Percentiles rank a stretch among this genome's conserved stretches.
phyloP scores from a whole-genome alignment of 1,140 invertebrate species.

The Papilio xuthus region DNA sequence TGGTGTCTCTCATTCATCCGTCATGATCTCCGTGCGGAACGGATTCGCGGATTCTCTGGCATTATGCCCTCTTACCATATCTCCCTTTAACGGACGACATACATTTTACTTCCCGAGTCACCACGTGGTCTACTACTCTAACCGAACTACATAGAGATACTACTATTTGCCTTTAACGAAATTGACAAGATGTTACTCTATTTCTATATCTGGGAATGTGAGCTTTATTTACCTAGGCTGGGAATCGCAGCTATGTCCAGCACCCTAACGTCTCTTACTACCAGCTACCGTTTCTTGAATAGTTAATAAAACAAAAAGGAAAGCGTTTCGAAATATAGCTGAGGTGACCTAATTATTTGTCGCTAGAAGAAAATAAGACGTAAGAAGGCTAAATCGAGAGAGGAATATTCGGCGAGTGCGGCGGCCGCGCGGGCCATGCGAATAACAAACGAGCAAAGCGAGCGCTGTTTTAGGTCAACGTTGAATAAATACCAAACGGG shows the following conservation, averaged over 20 bases:
- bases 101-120: neutral
- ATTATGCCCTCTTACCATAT: conserved; percentile 68
- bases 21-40: conserved; percentile 68
- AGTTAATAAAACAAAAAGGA: neutral
- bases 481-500: conserved; percentile 81
- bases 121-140: conserved; percentile 2
- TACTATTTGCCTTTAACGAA: neutral
- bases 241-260: neutral
- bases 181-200: neutral
- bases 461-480: conserved; percentile 81
- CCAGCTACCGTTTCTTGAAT: neutral
- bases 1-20: conserved; percentile 70
- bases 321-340: neutral
- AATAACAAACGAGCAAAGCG: conserved; percentile 79
- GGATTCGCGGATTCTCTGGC: conserved; percentile 62
- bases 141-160: neutral
- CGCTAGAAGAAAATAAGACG: conserved; percentile 25
- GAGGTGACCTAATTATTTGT: conserved; percentile 18
- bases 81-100: conserved; percentile 49
- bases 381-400: conserved; percentile 27
- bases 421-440: conserved; percentile 48
- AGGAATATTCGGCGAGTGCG: conserved; percentile 22
- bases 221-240: neutral
- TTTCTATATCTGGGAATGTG: neutral
- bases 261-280: neutral